Percentiles rank a stretch among this genome's conserved stretches.
These are phyloP conservation scores for Sarcophaga peregrina DNA, from an alignment of 1,140 invertebrate genomes.

Conservation along the genomic window DNA sequence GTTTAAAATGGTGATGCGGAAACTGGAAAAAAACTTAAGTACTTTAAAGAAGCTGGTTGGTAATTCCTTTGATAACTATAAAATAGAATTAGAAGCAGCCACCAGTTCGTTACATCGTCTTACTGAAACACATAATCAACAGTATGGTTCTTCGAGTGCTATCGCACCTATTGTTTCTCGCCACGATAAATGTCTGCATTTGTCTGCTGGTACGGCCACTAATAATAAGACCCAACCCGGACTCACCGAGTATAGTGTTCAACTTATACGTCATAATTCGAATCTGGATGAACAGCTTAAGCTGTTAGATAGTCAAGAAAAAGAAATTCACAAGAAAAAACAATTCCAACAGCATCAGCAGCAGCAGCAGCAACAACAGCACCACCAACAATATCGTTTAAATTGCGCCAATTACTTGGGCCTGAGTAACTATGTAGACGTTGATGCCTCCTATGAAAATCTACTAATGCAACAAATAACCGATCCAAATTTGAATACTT, in stretches of 20 bases:
- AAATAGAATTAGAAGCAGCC: conserved; percentile 20
- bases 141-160: not conserved
- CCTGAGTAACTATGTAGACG: not conserved
- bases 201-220: not conserved
- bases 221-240: not conserved
- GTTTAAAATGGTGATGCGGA: conserved; percentile 59
- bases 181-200: not conserved
- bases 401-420: not conserved
- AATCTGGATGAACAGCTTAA: conserved; percentile 63
- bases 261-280: conserved; percentile 59
- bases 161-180: not conserved
- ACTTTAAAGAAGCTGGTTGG: conserved; percentile 63
- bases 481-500: not conserved
- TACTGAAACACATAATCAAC: not conserved
- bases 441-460: not conserved
- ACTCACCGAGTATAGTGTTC: conserved; percentile 49
- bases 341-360: not conserved
- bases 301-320: conserved; percentile 59
- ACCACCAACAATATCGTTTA: not conserved
- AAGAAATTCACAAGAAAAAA: conserved; percentile 58
- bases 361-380: no score
- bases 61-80: conserved; percentile 56
- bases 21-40: conserved; percentile 61
- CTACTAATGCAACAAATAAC: not conserved
- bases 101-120: not conserved